Base-by-base conservation (phyloP, 2,113 vertebrate species). In the Lepus timidus region DNA sequence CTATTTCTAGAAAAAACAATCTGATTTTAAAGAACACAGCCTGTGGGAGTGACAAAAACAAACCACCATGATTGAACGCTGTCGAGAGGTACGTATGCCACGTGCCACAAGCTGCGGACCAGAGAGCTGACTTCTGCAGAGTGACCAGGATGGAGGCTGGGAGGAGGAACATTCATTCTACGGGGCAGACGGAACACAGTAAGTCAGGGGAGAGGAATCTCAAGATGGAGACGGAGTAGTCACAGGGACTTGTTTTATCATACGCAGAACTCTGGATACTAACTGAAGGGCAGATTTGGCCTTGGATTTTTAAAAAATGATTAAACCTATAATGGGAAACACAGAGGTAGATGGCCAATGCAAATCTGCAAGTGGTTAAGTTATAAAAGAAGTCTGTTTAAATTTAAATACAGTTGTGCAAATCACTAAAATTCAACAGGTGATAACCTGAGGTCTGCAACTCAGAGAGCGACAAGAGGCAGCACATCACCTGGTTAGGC, bases 361-460 rank as follows among this genome's bases (percentile, higher is more conserved):
- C 61, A 49, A 75, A 82, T 22, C 23, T 14, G 19, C 16, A 36
- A 78, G 44, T 9, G 20, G 64, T 49, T 90, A 52, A 29, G 10
- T 0, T 74, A 3, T 71, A 51, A 71, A 95, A 65, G 6, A 64
- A 49, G 39, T 11, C 51, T 64, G 19, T 76, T 44, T 9, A 11
- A 75, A 70, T 44, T 67, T 61, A 73, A 74, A 65, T 33, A 84
- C 29, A 49, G 13, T 36, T 90, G 22, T 65, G 61, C 2, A 23
- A 36, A 87, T 36, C 44, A 84, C 20, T 68, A 75, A 94, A 83
- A 78, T 36, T 84, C 67, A 75, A 90, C 13, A 61, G 62, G 27
- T 51, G 64, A 6, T 31, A 76, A 87, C 61, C 44, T n/a, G 19
- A 92, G 44, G 22, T 44, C 67, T 76, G 75, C 78, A 92, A 27